These are phyloP conservation scores for Embiotoca jacksoni DNA, from an alignment of 2,113 vertebrate genomes.

Conservation along the genomic window DNA sequence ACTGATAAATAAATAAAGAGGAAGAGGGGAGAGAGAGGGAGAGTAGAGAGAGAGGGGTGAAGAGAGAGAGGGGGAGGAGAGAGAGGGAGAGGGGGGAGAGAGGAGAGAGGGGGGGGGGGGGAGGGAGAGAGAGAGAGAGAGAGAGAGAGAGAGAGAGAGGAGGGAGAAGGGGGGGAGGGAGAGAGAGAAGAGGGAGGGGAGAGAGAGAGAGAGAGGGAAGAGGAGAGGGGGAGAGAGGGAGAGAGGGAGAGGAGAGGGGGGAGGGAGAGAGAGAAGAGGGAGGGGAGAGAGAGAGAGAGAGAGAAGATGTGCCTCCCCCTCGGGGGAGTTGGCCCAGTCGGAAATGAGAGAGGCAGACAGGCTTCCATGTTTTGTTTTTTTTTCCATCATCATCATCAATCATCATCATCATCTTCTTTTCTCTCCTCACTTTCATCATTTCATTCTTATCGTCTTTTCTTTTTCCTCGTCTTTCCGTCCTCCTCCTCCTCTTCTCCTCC, in stretches of 20 bases:
- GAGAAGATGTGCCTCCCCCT: slow-evolving; percentile 64
- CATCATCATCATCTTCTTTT: slow-evolving; percentile 28
- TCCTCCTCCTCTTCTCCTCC: not conserved
- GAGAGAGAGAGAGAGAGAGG: too few relatives aligned
- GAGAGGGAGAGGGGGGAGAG: too few relatives aligned
- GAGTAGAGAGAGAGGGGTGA: too few relatives aligned
- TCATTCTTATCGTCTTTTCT: slow-evolving; percentile 38
- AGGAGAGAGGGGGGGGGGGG: too few relatives aligned
- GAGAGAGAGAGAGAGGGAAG: too few relatives aligned
- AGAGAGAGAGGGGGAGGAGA: too few relatives aligned
- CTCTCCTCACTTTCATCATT: slow-evolving; percentile 38
- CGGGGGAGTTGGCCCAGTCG: slow-evolving; percentile 61
- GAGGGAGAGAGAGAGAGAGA: too few relatives aligned
- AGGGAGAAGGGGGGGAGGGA: too few relatives aligned
- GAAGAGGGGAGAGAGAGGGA: slow-evolving; percentile 60
- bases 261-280: slow-evolving; percentile 59
- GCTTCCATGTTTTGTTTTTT: slow-evolving; percentile 20
- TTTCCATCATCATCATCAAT: slow-evolving; percentile 26
- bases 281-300: slow-evolving; percentile 36
- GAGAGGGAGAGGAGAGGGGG: too few relatives aligned
- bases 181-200: too few relatives aligned
- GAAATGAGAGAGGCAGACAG: slow-evolving; percentile 57
- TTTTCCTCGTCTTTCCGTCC: slow-evolving; percentile 24
- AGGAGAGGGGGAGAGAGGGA: too few relatives aligned
- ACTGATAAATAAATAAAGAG: slow-evolving; percentile 80